phyloP scores from a whole-genome alignment of 2,113 vertebrate genomes.

The Mirounga angustirostris region DNA sequence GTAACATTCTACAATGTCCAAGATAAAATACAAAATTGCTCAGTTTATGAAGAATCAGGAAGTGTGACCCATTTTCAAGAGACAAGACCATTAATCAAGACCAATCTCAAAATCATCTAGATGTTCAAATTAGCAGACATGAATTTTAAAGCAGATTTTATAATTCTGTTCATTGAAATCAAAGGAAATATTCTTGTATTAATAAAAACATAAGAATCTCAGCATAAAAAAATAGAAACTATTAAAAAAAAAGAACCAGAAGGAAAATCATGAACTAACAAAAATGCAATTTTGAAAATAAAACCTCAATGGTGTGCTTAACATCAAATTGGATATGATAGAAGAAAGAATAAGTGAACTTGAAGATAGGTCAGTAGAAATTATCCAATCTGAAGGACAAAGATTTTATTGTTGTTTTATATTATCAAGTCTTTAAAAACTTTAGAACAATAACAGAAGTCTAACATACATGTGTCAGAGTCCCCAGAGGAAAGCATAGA shows the following conservation, averaged over 20 bases:
- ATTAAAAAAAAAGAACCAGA: background rate
- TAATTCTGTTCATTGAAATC: background rate
- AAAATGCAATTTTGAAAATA: background rate
- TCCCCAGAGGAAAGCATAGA: background rate
- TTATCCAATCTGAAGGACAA: background rate
- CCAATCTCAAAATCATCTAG: background rate
- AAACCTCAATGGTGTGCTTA: background rate
- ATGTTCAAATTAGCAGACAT: background rate
- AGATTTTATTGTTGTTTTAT: background rate
- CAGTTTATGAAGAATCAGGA: background rate
- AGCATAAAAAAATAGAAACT: background rate
- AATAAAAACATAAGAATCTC: background rate
- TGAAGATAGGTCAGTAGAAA: background rate
- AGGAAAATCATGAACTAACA: background rate
- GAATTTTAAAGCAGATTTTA: background rate
- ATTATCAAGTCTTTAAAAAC: background rate
- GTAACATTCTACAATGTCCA: background rate
- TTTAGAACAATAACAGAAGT: background rate
- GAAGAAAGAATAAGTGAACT: background rate
- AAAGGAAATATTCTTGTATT: background rate
- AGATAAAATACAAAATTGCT: background rate
- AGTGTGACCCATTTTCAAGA: conserved; percentile 30
- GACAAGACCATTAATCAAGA: background rate
- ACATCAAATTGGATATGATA: background rate
- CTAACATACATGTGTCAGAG: background rate